phyloP scores from a whole-genome alignment of 2,888 invertebrate species.

The Cataglyphis rosenhaueri region DNA sequence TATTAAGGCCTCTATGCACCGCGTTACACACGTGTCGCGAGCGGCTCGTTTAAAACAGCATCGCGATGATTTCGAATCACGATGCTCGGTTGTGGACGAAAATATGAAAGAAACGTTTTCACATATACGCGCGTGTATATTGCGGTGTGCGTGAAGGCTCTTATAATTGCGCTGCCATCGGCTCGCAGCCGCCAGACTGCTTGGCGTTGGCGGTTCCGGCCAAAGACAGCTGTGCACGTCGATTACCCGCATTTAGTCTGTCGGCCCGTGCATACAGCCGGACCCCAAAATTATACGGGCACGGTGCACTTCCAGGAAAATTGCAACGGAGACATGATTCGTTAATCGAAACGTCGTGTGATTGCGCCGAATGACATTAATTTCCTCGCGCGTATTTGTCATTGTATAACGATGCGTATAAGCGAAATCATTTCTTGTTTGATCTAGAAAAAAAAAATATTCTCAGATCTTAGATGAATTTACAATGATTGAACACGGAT shows the following conservation, averaged over 20 bases:
- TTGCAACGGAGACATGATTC: slow-evolving; percentile 10
- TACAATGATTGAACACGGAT: neutral
- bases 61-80: slow-evolving; percentile 25
- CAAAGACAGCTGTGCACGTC: slow-evolving; percentile 77
- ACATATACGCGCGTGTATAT: slow-evolving; percentile 34
- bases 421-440: neutral
- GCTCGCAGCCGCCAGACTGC: slow-evolving; percentile 75
- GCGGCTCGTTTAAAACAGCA: slow-evolving; percentile 24
- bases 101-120: slow-evolving; percentile 14
- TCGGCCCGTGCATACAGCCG: slow-evolving; percentile 32
- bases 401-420: neutral
- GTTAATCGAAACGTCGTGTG: slow-evolving; percentile 36
- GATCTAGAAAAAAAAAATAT: neutral
- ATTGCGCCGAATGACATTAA: slow-evolving; percentile 24
- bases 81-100: slow-evolving; percentile 30
- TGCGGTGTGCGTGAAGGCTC: slow-evolving; percentile 37
- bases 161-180: slow-evolving; percentile 48
- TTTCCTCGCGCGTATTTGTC: neutral
- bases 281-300: slow-evolving; percentile 41
- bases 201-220: slow-evolving; percentile 79
- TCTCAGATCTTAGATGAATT: neutral
- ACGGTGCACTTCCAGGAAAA: slow-evolving; percentile 1
- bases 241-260: slow-evolving; percentile 71
- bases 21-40: slow-evolving; percentile 39
- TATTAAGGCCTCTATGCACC: slow-evolving; percentile 34